These are phyloP conservation scores for Pogonomyrmex californicus DNA, from an alignment of 1,140 invertebrate species.

Conservation along the genomic window DNA sequence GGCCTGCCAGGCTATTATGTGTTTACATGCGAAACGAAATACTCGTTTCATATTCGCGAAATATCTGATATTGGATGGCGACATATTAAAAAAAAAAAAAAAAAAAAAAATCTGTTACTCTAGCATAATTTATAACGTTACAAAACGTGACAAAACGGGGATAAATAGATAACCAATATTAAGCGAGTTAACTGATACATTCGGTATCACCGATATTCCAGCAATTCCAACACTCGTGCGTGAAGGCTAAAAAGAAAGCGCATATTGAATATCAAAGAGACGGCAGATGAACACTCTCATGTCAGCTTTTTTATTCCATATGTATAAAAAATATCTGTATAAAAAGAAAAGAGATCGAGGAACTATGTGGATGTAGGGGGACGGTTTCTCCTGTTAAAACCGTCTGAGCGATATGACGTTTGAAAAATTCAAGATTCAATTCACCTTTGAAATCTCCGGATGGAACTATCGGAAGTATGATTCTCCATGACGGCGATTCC, in stretches of 20 bases:
- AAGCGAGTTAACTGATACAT: constrained; percentile 11
- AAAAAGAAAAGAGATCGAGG: not conserved
- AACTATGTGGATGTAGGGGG: not conserved
- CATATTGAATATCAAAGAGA: constrained; percentile 33
- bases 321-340: not conserved
- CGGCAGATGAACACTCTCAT: not conserved
- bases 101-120: constrained; percentile 5
- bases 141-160: constrained; percentile 25
- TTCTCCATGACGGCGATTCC: not conserved
- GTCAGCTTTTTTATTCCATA: not conserved
- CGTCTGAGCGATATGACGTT: not conserved
- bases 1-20: not conserved
- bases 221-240: not conserved
- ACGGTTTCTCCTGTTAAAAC: not conserved
- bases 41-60: constrained; percentile 26
- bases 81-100: constrained; percentile 10
- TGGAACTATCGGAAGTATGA: not conserved
- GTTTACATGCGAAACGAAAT: constrained; percentile 15
- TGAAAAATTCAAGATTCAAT: constrained; percentile 54
- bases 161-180: constrained; percentile 44
- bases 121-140: constrained; percentile 33
- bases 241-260: constrained; percentile 12
- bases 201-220: constrained; percentile 18
- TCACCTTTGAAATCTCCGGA: constrained; percentile 42
- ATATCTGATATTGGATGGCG: constrained; percentile 24